phyloP scores from a whole-genome alignment of 2,797 vertebrate genomes.

The Xenopus petersii region DNA sequence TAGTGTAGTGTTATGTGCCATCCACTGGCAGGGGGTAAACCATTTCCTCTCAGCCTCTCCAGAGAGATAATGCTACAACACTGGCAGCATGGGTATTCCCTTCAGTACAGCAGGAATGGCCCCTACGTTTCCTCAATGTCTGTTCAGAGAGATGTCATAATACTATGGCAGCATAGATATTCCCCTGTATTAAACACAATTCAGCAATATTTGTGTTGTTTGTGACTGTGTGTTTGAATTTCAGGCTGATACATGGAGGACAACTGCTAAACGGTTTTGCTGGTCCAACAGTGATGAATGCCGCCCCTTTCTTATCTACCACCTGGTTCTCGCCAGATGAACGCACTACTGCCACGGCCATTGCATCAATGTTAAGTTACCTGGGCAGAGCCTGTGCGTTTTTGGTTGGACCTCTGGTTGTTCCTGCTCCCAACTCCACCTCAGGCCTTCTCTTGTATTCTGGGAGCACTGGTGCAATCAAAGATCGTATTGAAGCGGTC shows the following conservation, averaged over 20 bases:
- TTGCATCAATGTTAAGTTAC: conserved; percentile 85
- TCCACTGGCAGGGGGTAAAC: too few relatives aligned
- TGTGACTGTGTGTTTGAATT: conserved; percentile 39
- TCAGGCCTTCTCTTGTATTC: conserved; percentile 24
- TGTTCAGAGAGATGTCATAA: too few relatives aligned
- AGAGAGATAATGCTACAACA: too few relatives aligned
- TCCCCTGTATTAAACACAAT: too few relatives aligned
- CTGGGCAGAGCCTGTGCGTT: conserved; percentile 84
- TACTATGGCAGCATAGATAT: too few relatives aligned
- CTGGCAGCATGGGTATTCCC: too few relatives aligned
- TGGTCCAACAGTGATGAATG: conserved; percentile 90
- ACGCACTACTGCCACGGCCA: conserved; percentile 91
- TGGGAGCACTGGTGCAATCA: conserved; percentile 68
- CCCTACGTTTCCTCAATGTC: too few relatives aligned
- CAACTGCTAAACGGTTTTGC: conserved; percentile 94
- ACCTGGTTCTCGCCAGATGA: conserved; percentile 96
- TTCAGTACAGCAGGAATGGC: too few relatives aligned
- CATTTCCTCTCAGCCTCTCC: too few relatives aligned
- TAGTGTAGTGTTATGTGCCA: neutral
- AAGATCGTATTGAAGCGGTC: conserved; percentile 83
- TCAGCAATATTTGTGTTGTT: too few relatives aligned
- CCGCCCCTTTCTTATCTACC: conserved; percentile 89
- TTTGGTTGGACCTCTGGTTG: conserved; percentile 84
- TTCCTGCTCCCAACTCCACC: conserved; percentile 86
- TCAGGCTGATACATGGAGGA: conserved; percentile 90